Conservation (phyloP, 2,113 vertebrate species). For the Rhabdomys dilectus region DNA sequence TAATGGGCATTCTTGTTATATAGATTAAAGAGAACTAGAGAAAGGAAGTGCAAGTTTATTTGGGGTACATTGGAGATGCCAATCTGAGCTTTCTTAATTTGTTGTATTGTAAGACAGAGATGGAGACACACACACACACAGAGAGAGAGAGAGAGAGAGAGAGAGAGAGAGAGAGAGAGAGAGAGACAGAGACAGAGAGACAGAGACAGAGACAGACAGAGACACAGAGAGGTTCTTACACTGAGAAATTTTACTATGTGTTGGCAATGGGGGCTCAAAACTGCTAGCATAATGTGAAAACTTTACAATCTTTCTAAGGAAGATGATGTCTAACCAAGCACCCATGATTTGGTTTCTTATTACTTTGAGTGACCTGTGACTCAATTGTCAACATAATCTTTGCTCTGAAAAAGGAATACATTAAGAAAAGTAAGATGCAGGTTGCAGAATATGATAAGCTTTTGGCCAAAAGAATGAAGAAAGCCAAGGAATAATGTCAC, state of each 20-base stretch:
- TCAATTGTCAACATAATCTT: neutral
- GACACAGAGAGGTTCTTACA: neutral
- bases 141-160: neutral
- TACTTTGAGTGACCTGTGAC: neutral
- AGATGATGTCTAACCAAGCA: neutral
- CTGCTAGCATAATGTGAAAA: neutral
- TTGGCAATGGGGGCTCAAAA: neutral
- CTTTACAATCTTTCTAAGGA: neutral
- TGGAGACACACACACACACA: neutral
- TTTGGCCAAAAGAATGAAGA: neutral
- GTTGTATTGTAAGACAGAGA: neutral
- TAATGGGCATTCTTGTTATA: neutral
- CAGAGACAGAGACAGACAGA: neutral
- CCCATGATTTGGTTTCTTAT: neutral
- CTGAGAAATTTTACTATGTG: neutral
- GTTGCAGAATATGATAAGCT: neutral
- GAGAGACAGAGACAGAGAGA: no score
- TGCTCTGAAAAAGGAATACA: neutral
- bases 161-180: neutral
- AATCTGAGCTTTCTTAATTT: neutral
- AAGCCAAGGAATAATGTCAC: neutral
- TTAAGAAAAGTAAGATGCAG: neutral
- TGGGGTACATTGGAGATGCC: accelerated
- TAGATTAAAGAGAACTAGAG: neutral
- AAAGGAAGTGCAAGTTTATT: neutral